These are phyloP conservation scores for Rosalia funebris DNA, from an alignment of 2,888 invertebrate species.

Conservation along the genomic window DNA sequence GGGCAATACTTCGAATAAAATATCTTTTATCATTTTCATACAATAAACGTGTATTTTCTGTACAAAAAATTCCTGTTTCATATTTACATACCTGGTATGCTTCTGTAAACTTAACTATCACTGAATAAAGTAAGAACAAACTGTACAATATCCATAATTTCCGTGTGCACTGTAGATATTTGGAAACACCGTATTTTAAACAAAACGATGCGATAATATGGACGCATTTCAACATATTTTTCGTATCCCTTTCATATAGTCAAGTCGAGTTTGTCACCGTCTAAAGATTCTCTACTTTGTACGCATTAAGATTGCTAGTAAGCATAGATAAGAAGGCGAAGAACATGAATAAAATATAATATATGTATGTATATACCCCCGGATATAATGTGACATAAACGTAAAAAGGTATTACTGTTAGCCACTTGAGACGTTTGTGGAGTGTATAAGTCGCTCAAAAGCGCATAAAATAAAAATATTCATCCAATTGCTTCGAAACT, in stretches of 20 bases:
- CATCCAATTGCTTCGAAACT: neutral
- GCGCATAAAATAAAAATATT: neutral
- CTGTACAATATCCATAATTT: too few species aligned
- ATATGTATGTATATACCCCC: neutral
- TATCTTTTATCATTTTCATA: too few species aligned
- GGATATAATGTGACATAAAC: constrained; percentile 12
- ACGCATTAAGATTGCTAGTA: neutral
- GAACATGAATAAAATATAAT: constrained; percentile 14
- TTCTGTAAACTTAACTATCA: too few species aligned
- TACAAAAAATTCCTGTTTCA: too few species aligned
- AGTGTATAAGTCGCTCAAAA: neutral
- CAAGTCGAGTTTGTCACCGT: neutral
- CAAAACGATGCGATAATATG: too few species aligned
- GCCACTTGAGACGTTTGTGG: neutral
- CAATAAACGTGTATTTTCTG: too few species aligned
- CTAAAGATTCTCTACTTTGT: neutral
- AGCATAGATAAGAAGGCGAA: neutral
- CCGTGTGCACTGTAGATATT: too few species aligned
- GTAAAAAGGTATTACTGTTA: constrained; percentile 10
- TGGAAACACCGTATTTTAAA: too few species aligned
- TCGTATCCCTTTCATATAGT: neutral
- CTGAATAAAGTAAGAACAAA: too few species aligned
- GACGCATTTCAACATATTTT: neutral
- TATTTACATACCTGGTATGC: too few species aligned
- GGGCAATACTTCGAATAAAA: too few species aligned